Percentiles rank a stretch among this genome's conserved stretches.
These are phyloP conservation scores for Rotaria sp. DNA, from an alignment of 2,888 invertebrate species.

Conservation along the genomic window DNA sequence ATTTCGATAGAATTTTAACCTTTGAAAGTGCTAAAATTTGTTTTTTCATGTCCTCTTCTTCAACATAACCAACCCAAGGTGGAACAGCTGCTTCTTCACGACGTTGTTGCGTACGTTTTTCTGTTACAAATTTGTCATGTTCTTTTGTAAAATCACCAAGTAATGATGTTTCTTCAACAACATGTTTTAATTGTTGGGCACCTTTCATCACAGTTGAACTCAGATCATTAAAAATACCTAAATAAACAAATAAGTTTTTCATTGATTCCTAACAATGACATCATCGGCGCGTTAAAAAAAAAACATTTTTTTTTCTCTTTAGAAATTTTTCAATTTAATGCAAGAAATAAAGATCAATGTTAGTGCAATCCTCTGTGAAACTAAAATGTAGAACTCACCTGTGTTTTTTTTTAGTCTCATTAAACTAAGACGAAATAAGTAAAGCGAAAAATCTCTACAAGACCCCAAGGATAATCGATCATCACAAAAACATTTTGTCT, in stretches of 20 bases:
- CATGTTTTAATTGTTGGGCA: conserved; percentile 83
- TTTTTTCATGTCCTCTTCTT: conserved; percentile 84
- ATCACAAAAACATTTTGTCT: too few species aligned
- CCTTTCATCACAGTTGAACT: conserved; percentile 76
- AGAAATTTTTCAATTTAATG: too few species aligned
- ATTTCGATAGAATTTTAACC: conserved; percentile 57
- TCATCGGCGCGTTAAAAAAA: too few species aligned
- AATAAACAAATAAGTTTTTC: neutral
- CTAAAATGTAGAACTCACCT: too few species aligned
- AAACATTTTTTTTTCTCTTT: too few species aligned
- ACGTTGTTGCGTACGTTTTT: conserved; percentile 65
- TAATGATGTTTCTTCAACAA: conserved; percentile 89
- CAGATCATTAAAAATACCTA: neutral
- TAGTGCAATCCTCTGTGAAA: too few species aligned
- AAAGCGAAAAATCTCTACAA: too few species aligned
- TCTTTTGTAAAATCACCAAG: conserved; percentile 92
- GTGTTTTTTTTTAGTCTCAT: too few species aligned
- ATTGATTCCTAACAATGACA: too few species aligned
- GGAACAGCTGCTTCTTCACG: conserved; percentile 60
- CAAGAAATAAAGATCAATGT: too few species aligned
- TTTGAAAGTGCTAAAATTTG: conserved; percentile 87
- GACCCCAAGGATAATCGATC: too few species aligned
- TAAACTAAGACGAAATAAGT: too few species aligned
- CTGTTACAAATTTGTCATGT: conserved; percentile 87
- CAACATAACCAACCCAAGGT: conserved; percentile 90